A percentile compares a stretch with the other conserved stretches of the same genome.
phyloP scores from a whole-genome alignment of 2,113 vertebrate species.

The Elephas maximus region DNA sequence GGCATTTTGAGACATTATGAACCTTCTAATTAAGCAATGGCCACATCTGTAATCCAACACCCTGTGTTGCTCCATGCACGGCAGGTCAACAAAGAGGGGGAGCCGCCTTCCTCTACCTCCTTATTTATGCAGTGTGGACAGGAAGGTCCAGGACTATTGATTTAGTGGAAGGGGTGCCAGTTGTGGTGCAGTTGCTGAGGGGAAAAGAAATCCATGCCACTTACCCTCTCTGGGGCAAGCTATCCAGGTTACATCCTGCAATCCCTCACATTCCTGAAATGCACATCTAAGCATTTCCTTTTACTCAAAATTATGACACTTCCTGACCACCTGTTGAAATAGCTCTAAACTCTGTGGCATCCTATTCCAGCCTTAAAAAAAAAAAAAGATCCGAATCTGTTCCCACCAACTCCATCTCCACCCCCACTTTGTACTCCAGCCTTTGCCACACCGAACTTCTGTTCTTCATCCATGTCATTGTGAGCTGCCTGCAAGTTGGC shows the following conservation, averaged over 20 bases:
- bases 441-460: too few relatives aligned
- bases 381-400: not conserved
- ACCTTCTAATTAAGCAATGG: not conserved
- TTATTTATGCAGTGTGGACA: accelerated
- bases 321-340: accelerated
- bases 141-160: not conserved
- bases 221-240: accelerated
- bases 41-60: accelerated
- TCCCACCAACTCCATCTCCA: accelerated
- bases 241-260: accelerated
- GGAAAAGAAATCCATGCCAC: accelerated
- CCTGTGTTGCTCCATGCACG: accelerated
- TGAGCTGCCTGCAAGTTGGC: not conserved
- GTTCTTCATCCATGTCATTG: not conserved
- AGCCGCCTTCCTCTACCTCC: accelerated
- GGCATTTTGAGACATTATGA: not conserved
- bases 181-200: accelerated
- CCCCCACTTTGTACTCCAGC: accelerated
- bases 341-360: accelerated
- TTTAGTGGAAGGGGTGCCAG: not conserved
- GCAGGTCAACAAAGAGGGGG: accelerated
- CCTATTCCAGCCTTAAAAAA: accelerated
- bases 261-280: accelerated
- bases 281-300: accelerated
- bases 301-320: not conserved